Conservation (phyloP, 2,888 invertebrate genomes). For the Diaprepes abbreviatus region DNA sequence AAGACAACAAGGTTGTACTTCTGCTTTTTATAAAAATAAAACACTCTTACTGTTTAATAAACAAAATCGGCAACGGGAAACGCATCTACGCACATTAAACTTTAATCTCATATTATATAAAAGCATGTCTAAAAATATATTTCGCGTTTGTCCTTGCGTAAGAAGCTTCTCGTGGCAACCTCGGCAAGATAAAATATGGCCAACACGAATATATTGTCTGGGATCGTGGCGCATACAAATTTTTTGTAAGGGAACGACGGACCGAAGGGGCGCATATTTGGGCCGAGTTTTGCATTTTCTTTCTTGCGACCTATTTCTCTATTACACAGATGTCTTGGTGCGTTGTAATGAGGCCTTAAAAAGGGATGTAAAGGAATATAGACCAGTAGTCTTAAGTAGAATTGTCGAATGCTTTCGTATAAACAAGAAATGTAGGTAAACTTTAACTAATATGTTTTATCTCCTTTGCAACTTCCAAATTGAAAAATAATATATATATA, state of each 20-base stretch:
- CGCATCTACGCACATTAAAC: conserved; percentile 27
- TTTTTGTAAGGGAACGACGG: conserved; percentile 39
- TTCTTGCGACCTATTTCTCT: conserved; percentile 57
- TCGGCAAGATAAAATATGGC: conserved; percentile 37
- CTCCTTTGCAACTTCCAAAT: no score
- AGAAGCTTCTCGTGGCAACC: conserved; percentile 31
- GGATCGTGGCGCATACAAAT: conserved; percentile 38
- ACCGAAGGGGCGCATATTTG: conserved; percentile 54
- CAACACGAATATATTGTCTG: conserved; percentile 36
- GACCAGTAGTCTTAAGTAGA: neutral
- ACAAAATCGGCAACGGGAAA: neutral
- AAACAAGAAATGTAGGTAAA: no score
- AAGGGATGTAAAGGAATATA: neutral
- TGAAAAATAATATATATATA: no score
- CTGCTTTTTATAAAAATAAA: neutral
- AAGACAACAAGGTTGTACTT: no score
- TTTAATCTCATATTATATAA: conserved; percentile 23
- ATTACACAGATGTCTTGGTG: conserved; percentile 20
- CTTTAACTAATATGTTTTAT: no score
- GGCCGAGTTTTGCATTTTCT: conserved; percentile 60
- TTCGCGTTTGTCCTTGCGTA: conserved; percentile 20
- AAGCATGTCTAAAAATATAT: conserved; percentile 27
- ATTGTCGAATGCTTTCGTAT: no score
- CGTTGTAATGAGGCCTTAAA: neutral
- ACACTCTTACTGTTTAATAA: neutral